Percentiles rank a stretch among this genome's conserved stretches.
phyloP scores from a whole-genome alignment of 2,113 vertebrate genomes.

The Pyxicephalus adspersus region DNA sequence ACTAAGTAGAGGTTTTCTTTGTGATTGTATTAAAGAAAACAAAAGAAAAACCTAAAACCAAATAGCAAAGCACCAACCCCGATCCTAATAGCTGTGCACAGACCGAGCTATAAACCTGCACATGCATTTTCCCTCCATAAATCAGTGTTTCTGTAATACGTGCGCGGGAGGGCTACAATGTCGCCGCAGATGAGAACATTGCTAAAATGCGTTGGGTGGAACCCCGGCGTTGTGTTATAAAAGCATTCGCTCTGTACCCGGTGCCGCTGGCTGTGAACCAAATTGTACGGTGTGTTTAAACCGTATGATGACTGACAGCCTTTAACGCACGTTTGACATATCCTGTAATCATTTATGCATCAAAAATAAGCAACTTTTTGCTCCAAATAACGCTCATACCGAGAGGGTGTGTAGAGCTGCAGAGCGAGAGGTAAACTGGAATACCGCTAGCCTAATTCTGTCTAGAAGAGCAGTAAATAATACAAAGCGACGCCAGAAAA shows the following conservation, averaged over 20 bases:
- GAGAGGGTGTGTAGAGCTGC: neutral
- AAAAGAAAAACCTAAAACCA: too few species aligned
- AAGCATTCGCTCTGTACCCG: constrained; percentile 10
- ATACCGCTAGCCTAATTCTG: neutral
- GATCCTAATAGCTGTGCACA: too few species aligned
- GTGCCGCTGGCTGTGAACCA: constrained; percentile 25
- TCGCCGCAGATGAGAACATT: neutral
- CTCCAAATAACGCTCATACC: constrained; percentile 2
- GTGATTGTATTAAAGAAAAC: too few species aligned
- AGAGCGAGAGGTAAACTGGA: neutral
- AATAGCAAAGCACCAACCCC: too few species aligned
- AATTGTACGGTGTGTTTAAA: constrained; percentile 39
- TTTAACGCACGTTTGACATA: constrained; percentile 11
- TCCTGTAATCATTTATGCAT: constrained; percentile 46
- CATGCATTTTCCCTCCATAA: neutral
- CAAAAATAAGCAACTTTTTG: constrained; percentile 37
- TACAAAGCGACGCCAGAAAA: neutral
- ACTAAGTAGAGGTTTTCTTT: too few species aligned
- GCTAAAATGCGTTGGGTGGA: constrained; percentile 4
- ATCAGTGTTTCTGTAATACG: neutral
- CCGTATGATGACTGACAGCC: constrained; percentile 22
- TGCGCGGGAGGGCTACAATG: neutral
- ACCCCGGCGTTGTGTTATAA: neutral
- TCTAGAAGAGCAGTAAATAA: neutral
- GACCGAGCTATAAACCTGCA: too few species aligned